Conservation (phyloP, 2,113 vertebrate genomes). For the Sarotherodon lohbergeri region DNA sequence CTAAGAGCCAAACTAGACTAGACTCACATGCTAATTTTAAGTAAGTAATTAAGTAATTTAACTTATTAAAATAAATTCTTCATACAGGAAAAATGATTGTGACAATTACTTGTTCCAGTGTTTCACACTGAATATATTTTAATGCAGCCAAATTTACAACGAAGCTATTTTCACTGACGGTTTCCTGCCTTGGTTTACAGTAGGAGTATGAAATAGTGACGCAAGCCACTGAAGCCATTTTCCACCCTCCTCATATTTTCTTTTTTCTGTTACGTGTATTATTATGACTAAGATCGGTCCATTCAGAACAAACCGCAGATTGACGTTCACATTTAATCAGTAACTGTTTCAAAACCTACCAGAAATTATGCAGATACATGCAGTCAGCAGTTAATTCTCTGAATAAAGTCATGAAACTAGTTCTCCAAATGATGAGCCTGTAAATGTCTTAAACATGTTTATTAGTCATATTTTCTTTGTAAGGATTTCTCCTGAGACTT, state of each 20-base stretch:
- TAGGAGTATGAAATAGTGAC: neutral
- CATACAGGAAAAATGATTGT: too few relatives aligned
- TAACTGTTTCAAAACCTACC: neutral
- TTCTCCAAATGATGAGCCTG: neutral
- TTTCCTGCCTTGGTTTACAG: too few relatives aligned
- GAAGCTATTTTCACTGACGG: too few relatives aligned
- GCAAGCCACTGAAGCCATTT: accelerated
- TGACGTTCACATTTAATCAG: neutral
- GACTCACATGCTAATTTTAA: too few relatives aligned
- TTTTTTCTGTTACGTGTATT: neutral
- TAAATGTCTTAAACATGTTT: neutral
- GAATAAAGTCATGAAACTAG: neutral
- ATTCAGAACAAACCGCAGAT: neutral
- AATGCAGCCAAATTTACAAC: too few relatives aligned
- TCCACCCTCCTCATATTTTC: neutral
- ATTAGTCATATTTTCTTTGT: neutral
- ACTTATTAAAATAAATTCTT: too few relatives aligned
- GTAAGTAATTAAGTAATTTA: too few relatives aligned
- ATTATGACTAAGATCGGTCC: neutral
- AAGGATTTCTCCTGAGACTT: neutral
- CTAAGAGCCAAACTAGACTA: too few relatives aligned
- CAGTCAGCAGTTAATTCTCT: neutral
- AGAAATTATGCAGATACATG: neutral
- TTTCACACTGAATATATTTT: too few relatives aligned
- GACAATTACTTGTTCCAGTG: too few relatives aligned